A percentile compares a stretch with the other conserved stretches of the same genome.
phyloP scores from a whole-genome alignment of 2,888 invertebrate species.

The Aleiodes testaceus region DNA sequence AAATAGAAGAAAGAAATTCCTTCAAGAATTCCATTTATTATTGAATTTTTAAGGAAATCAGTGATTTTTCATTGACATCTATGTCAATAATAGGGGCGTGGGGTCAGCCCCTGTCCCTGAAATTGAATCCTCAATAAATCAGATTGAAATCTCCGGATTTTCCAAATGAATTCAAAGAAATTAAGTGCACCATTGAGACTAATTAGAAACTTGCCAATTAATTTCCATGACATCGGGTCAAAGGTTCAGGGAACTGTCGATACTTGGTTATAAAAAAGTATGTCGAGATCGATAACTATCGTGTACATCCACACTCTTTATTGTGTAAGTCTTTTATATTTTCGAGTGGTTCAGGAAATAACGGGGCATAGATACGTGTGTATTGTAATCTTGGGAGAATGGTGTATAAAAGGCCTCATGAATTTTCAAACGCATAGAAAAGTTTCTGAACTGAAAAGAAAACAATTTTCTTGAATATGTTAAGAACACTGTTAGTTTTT shows the following conservation, averaged over 20 bases:
- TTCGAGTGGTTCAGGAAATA: slow-evolving; percentile 15
- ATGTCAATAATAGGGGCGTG: background rate
- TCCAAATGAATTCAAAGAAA: too few relatives aligned
- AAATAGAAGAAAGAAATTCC: too few relatives aligned
- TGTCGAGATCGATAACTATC: slow-evolving; percentile 5
- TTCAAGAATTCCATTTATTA: too few relatives aligned
- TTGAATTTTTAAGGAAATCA: too few relatives aligned
- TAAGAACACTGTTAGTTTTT: too few relatives aligned
- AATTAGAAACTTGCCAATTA: too few relatives aligned
- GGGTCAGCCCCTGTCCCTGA: background rate
- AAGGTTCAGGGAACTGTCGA: too few relatives aligned
- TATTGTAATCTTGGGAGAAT: slow-evolving; percentile 4
- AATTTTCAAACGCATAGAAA: slow-evolving; percentile 29
- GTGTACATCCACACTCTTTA: slow-evolving; percentile 4
- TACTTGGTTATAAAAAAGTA: background rate
- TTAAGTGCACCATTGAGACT: too few relatives aligned
- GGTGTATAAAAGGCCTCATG: slow-evolving; percentile 12
- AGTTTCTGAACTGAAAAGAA: background rate
- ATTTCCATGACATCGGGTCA: too few relatives aligned
- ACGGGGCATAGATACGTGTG: slow-evolving; percentile 20
- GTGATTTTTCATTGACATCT: background rate
- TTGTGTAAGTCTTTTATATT: slow-evolving; percentile 10
- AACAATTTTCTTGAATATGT: too few relatives aligned
- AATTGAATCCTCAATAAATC: slow-evolving; percentile 3
- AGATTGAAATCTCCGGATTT: too few relatives aligned